Evolutionary conservation across 2,797 vertebrate genomes (phyloP).

Genomic region (Leptoclinus maculatus): DNA sequence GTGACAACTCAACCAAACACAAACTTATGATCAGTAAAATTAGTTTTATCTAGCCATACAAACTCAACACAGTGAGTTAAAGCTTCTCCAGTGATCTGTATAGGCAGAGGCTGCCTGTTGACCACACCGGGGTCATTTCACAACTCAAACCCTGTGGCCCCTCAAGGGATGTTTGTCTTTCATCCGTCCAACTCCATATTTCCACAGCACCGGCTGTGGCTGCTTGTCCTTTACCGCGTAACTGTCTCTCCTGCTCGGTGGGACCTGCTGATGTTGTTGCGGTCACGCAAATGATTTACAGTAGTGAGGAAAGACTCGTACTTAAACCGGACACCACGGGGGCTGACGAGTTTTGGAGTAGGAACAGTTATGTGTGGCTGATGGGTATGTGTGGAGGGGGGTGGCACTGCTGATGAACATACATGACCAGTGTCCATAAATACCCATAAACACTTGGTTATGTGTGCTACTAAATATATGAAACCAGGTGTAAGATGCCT

Average conservation of each 20-base stretch:
- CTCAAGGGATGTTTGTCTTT: slow-evolving; percentile 65
- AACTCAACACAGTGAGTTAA: background rate
- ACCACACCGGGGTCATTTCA: slow-evolving; percentile 51
- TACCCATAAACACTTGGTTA: slow-evolving; percentile 58
- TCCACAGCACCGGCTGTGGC: slow-evolving; percentile 43
- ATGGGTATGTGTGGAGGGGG: slow-evolving; percentile 14
- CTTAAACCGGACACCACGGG: slow-evolving; percentile 66
- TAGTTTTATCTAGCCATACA: background rate
- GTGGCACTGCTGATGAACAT: slow-evolving; percentile 47
- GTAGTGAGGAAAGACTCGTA: slow-evolving; percentile 36
- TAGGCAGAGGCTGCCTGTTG: slow-evolving; percentile 42
- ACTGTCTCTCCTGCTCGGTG: slow-evolving; percentile 26
- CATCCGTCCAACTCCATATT: slow-evolving; percentile 54
- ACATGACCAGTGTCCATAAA: slow-evolving; percentile 67
- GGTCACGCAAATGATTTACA: slow-evolving; percentile 63
- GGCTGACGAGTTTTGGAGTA: slow-evolving; percentile 50
- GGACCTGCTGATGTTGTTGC: slow-evolving; percentile 39
- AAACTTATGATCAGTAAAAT: background rate
- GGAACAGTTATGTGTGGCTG: slow-evolving; percentile 20
- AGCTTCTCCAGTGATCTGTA: slow-evolving; percentile 28
- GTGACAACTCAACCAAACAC: background rate
- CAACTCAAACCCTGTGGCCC: slow-evolving; percentile 45
- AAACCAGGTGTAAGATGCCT: slow-evolving; percentile 65
- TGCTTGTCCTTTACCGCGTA: slow-evolving; percentile 33
- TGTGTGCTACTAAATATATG: slow-evolving; percentile 50